These are phyloP conservation scores for Chrysoperla carnea DNA, from an alignment of 1,140 invertebrate species.

Conservation along the genomic window DNA sequence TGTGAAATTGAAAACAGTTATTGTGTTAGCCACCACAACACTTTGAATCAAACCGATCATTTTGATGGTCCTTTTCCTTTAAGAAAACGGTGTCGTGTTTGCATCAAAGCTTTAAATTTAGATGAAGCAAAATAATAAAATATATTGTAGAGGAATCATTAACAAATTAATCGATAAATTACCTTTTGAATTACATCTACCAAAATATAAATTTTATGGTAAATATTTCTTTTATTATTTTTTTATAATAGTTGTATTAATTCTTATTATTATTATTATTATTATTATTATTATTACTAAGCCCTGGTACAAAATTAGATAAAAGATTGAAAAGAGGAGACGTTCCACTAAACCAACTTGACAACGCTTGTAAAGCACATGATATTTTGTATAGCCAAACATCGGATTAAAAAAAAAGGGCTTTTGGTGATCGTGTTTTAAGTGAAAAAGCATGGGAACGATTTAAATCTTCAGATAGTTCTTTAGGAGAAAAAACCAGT, in stretches of 20 bases:
- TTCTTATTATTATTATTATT: background rate
- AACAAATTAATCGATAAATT: conserved; percentile 3
- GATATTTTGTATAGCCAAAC: conserved; percentile 3
- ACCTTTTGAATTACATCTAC: conserved; percentile 9
- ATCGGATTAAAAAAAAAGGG: background rate
- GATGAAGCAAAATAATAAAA: no score
- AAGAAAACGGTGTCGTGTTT: no score
- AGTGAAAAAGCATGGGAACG: conserved; percentile 15
- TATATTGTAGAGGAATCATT: background rate
- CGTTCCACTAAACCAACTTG: conserved; percentile 7
- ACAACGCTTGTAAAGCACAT: conserved; percentile 8
- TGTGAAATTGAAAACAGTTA: no score
- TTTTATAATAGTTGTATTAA: no score
- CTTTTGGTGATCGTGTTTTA: background rate
- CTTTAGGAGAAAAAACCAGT: conserved; percentile 12
- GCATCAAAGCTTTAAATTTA: no score
- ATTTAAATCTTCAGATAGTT: conserved; percentile 16
- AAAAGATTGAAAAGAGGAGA: conserved; percentile 6
- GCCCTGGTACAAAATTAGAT: conserved; percentile 10
- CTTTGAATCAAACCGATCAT: no score
- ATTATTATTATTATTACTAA: conserved; percentile 9
- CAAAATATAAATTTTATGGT: background rate
- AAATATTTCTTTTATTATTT: no score
- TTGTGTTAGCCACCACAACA: no score
- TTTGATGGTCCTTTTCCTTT: no score